Conservation (phyloP, 2,113 vertebrate genomes). For the Buteo buteo region DNA sequence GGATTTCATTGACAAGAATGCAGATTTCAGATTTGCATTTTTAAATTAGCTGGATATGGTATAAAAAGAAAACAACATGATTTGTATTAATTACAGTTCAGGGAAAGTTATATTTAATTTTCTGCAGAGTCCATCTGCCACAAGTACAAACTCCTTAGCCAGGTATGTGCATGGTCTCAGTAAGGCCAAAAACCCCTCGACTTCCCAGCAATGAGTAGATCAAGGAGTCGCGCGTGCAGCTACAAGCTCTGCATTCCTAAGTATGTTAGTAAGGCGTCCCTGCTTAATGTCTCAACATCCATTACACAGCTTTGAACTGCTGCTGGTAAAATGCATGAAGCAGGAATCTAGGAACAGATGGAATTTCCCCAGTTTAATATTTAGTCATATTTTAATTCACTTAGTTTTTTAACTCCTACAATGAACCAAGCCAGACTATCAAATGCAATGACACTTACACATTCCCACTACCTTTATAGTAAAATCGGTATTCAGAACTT, state of each 20-base stretch:
- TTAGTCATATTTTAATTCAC: neutral
- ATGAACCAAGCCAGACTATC: neutral
- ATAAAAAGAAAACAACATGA: neutral
- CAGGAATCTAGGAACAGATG: neutral
- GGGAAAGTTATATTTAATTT: neutral
- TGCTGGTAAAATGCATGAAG: neutral
- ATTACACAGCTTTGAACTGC: neutral
- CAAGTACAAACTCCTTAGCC: neutral
- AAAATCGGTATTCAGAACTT: neutral
- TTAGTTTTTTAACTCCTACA: neutral
- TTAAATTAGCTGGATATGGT: neutral
- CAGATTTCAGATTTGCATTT: neutral
- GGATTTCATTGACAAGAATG: neutral
- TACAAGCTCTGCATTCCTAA: neutral
- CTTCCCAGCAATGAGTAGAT: neutral
- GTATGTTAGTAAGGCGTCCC: neutral
- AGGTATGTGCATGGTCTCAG: neutral
- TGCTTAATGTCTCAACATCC: neutral
- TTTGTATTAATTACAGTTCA: neutral
- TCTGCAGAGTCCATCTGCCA: neutral
- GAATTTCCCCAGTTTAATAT: neutral
- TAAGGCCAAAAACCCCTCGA: neutral
- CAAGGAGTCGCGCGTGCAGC: rapidly evolving
- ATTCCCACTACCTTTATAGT: neutral
- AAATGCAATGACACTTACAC: neutral